Evolutionary conservation across 1,140 invertebrate genomes (phyloP), one percentile per base, ranked within the genome.

Genomic region (Propsilocerus akamusi): DNA sequence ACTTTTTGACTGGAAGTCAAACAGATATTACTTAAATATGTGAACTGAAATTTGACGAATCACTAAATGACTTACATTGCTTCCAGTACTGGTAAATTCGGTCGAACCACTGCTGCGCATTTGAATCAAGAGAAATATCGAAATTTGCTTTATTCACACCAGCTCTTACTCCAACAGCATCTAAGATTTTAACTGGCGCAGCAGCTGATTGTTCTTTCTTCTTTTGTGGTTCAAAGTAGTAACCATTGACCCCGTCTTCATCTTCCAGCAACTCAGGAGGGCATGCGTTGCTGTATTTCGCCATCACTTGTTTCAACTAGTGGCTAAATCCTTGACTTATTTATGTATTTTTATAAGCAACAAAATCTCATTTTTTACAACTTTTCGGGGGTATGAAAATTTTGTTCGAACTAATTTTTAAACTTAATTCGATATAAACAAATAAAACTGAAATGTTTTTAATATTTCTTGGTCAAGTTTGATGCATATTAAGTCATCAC

Each of bases 1-100:
- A 74, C 47, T 70, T 72, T 57, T 75, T 77, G 60, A 72, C 74
- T 76, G 51, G 17, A 60, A 63, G n/a, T n/a, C n/a, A n/a, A n/a
- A n/a, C n/a, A n/a, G n/a, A n/a, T n/a, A n/a, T n/a, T n/a, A n/a
- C n/a, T n/a, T n/a, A n/a, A n/a, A n/a, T n/a, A n/a, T n/a, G n/a
- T n/a, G n/a, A n/a, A n/a, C n/a, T n/a, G n/a, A n/a, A n/a, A n/a
- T n/a, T n/a, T n/a, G n/a, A n/a, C n/a, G n/a, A n/a, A 17, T 17
- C 5, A 17, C 7, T 20, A 41, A 10, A 17, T 5, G 14, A 20
- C 34, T 41, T 17, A 41, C 34, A 41, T 41, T 41, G 34, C 22
- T 41, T 41, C 34, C 34, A 41, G 4, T 41, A 41, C 22, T 41
- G 34, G 22, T 41, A 20, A 20, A 41, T 41, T 20, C 22, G 34